phyloP scores from a whole-genome alignment of 1,140 invertebrate genomes.

The Tetramorium simillimum region DNA sequence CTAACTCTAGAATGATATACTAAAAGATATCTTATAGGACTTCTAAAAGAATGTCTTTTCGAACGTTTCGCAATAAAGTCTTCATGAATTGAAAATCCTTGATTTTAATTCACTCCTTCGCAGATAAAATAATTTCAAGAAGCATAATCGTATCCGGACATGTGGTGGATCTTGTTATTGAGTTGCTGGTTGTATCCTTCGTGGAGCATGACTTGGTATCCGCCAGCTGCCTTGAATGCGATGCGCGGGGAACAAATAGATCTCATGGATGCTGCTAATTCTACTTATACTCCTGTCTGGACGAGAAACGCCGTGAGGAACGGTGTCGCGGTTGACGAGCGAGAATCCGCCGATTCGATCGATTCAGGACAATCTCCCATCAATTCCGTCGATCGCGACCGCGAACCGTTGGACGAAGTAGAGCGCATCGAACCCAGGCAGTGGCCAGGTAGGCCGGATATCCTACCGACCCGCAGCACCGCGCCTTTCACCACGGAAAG shows the following conservation, averaged over 20 bases:
- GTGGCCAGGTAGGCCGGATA: constrained; percentile 71
- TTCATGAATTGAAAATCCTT: background rate
- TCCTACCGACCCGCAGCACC: constrained; percentile 64
- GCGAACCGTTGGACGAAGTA: constrained; percentile 77
- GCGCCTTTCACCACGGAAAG: constrained; percentile 65
- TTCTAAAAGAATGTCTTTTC: background rate
- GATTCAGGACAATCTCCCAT: constrained; percentile 26
- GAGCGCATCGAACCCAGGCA: constrained; percentile 77
- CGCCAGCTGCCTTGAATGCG: constrained; percentile 41
- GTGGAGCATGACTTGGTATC: constrained; percentile 59
- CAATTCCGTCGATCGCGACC: constrained; percentile 60
- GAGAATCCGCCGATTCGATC: constrained; percentile 25
- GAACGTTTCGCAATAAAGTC: background rate
- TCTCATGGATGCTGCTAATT: constrained; percentile 63
- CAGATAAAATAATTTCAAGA: background rate
- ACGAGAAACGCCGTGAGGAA: constrained; percentile 54
- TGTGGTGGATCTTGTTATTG: constrained; percentile 55
- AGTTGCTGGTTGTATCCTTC: constrained; percentile 26
- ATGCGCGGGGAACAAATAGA: constrained; percentile 78
- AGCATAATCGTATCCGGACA: background rate
- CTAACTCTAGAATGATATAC: background rate
- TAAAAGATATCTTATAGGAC: background rate
- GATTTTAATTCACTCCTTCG: background rate
- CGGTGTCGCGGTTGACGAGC: constrained; percentile 9
- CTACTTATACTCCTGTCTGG: constrained; percentile 61